Evolutionary conservation across 2,888 invertebrate species (phyloP).

Genomic region (Leptinotarsa juncta): DNA sequence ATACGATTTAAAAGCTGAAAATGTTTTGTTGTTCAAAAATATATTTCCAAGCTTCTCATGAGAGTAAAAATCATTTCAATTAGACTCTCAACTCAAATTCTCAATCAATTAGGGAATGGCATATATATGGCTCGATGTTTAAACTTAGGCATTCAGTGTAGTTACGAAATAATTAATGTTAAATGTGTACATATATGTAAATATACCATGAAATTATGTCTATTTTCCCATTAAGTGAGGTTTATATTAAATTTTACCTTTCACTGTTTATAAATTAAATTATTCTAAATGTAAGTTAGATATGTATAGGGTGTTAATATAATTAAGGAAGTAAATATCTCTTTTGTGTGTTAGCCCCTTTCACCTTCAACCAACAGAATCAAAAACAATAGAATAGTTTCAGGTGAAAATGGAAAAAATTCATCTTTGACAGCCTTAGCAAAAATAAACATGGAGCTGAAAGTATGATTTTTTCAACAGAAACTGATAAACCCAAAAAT

Average conservation of each 20-base stretch:
- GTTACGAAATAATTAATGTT: slow-evolving; percentile 41
- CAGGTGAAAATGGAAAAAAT: no score
- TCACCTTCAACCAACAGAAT: no score
- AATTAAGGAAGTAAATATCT: slow-evolving; percentile 32
- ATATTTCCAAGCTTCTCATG: neutral
- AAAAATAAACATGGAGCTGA: no score
- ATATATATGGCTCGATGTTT: slow-evolving; percentile 19
- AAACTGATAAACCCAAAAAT: no score
- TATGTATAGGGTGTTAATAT: slow-evolving; percentile 50
- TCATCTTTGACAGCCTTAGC: no score
- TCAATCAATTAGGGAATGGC: slow-evolving; percentile 11
- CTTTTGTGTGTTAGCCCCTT: no score
- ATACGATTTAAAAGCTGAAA: neutral
- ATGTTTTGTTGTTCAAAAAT: neutral
- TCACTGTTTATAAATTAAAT: slow-evolving; percentile 49
- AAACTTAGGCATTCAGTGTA: slow-evolving; percentile 31
- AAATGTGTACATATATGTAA: slow-evolving; percentile 55
- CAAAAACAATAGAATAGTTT: no score
- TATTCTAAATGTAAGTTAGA: slow-evolving; percentile 50
- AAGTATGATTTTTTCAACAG: no score
- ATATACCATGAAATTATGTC: slow-evolving; percentile 54
- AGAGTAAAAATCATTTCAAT: neutral
- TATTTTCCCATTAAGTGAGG: slow-evolving; percentile 53
- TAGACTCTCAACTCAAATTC: slow-evolving; percentile 9
- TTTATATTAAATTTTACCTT: slow-evolving; percentile 44